A percentile compares a stretch with the other conserved stretches of the same genome.
Conservation (phyloP, 2,113 vertebrate genomes). For the Papio anubis region DNA sequence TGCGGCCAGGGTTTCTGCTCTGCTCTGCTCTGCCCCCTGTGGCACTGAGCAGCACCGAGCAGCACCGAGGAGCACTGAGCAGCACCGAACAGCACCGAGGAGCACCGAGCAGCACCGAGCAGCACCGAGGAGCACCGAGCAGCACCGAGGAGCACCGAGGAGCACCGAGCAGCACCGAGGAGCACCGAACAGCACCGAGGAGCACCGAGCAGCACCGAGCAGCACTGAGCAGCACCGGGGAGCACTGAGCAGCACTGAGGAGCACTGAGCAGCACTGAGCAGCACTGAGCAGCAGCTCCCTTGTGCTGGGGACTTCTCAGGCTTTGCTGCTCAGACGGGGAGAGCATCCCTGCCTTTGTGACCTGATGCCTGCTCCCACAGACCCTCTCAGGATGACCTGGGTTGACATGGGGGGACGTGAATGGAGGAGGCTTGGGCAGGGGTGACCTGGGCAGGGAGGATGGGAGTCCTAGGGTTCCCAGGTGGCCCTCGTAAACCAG, state of each 20-base stretch:
- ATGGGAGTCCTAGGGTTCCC: neutral
- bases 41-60: neutral
- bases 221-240: too few relatives aligned
- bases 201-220: too few relatives aligned
- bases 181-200: neutral
- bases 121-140: neutral
- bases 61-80: neutral
- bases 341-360: neutral
- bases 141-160: neutral
- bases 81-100: accelerated
- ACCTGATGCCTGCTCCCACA: neutral
- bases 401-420: too few relatives aligned
- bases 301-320: neutral
- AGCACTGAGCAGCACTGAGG: neutral
- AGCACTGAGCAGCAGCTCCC: too few relatives aligned
- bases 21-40: neutral
- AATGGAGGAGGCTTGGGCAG: neutral
- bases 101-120: too few relatives aligned
- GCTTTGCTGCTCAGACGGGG: neutral
- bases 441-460: neutral
- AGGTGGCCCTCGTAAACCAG: neutral
- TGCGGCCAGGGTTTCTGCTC: neutral
- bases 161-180: neutral
- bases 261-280: too few relatives aligned
- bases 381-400: neutral